phyloP scores from a whole-genome alignment of 1,140 invertebrate genomes.

The Pissodes strobi region DNA sequence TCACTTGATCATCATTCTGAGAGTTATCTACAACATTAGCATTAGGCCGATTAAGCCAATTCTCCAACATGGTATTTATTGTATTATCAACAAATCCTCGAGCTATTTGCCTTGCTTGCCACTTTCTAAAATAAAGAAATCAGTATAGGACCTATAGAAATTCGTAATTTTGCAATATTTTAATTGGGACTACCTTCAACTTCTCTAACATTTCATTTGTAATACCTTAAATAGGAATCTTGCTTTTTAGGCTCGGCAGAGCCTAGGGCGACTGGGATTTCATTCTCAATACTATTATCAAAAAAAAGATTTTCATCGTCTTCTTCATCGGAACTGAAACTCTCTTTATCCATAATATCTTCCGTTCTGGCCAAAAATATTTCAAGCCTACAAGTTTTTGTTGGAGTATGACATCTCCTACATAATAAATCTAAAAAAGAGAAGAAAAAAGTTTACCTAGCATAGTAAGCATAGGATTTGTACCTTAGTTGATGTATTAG shows the following conservation, averaged over 20 bases:
- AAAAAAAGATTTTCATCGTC: conserved; percentile 27
- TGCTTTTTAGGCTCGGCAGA: conserved; percentile 50
- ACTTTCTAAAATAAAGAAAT: conserved; percentile 54
- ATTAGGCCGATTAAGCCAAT: conserved; percentile 61
- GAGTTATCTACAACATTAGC: conserved; percentile 61
- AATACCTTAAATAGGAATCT: conserved; percentile 58
- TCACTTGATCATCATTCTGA: conserved; percentile 58
- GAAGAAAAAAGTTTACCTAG: no score
- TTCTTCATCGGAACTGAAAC: conserved; percentile 37
- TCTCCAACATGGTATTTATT: conserved; percentile 70
- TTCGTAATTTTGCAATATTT: no score
- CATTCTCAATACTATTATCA: conserved; percentile 43
- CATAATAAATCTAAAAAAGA: no score
- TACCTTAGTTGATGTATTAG: no score
- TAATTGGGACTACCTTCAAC: not conserved
- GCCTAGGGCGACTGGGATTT: conserved; percentile 47
- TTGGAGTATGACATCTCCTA: no score
- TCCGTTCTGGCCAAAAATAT: conserved; percentile 45
- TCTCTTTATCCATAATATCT: conserved; percentile 42
- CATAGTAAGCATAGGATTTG: no score
- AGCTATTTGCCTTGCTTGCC: conserved; percentile 72
- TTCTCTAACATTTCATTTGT: no score
- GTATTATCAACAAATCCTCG: conserved; percentile 74
- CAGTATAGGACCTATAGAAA: no score
- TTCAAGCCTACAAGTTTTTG: conserved; percentile 45